Conservation (phyloP, 1,140 invertebrate genomes). For the Riptortus pedestris region DNA sequence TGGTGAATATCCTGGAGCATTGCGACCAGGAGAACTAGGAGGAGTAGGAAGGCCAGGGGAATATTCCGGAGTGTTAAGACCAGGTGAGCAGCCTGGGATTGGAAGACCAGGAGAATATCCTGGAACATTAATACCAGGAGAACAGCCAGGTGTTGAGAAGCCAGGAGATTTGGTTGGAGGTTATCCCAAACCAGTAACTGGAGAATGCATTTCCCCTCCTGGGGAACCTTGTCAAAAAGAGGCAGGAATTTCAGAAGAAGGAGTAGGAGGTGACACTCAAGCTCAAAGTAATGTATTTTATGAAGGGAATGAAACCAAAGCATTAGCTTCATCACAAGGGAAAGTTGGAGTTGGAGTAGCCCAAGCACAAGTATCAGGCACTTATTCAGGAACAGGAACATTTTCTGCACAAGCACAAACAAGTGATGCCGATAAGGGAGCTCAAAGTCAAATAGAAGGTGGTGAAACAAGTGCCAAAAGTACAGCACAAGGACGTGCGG, state of each 20-base stretch:
- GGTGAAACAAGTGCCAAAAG: constrained; percentile 60
- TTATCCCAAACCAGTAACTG: constrained; percentile 7
- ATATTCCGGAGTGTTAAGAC: constrained; percentile 1
- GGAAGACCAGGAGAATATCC: constrained; percentile 20
- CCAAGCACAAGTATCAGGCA: constrained; percentile 67
- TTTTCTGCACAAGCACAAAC: constrained; percentile 73
- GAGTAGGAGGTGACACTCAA: constrained; percentile 49
- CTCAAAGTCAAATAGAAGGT: constrained; percentile 59
- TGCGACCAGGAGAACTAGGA: constrained; percentile 18
- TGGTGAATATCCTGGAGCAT: constrained; percentile 2
- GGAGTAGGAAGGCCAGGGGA: background rate
- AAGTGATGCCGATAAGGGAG: constrained; percentile 58
- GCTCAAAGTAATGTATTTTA: constrained; percentile 59
- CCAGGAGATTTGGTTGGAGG: constrained; percentile 11
- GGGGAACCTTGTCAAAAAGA: constrained; percentile 26
- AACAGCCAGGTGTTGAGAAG: constrained; percentile 14
- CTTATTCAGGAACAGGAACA: constrained; percentile 59
- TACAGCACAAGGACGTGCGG: constrained; percentile 59
- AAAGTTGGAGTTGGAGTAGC: constrained; percentile 56
- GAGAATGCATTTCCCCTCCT: constrained; percentile 16
- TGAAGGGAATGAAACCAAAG: constrained; percentile 55
- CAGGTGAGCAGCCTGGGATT: constrained; percentile 9
- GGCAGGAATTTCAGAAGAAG: constrained; percentile 21
- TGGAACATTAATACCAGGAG: background rate
- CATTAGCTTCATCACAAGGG: constrained; percentile 61